Base-by-base conservation (phyloP, 2,113 vertebrate genomes). In the Silurus glanis region DNA sequence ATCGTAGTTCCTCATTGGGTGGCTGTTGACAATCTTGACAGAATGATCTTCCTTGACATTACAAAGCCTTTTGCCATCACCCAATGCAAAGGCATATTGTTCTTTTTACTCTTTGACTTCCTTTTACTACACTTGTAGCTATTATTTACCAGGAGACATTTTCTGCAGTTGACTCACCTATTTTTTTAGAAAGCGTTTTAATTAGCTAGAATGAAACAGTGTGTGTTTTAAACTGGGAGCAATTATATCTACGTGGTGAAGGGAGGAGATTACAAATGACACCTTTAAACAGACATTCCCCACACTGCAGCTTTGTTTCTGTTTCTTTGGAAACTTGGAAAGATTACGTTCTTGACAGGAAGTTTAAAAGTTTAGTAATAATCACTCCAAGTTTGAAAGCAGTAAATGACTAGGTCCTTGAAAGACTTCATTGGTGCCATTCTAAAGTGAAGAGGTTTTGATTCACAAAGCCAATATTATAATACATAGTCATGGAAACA, bases 401-500 rank as follows among this genome's bases (percentile, higher is more conserved):
- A 56, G 14, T 37, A 56, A 19, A 64, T 28, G 9, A 78, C 25
- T 56, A n/a, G 21, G 6, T 9, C 55, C 49, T 23, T 55, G 9
- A 59, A 51, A n/a, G 21, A 5, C 19, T 51, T 59, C 28, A 58
- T 6, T 47, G 45, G 21, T 80, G 56, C 7, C 55, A 61, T 80
- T 80, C 5, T 80, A 19, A 79, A 21, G 53, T 14, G 56, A 61
- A 4, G 2, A 61, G 49, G 66, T 71, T 71, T 55, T 37, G 49
- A 69, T 83, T 56, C 64, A 79, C 83, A 80, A 87, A 55, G 66
- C 10, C 53, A 67, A 64, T 25, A 67, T 85, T 69, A 79, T 69
- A 7, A 84, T 66, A 28, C 83, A 23, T 80, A 91, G 91, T 92
- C 92, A 94, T 93, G 92, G 93, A 92, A 94, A 92, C 69, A 91